Evolutionary conservation across 2,797 vertebrate genomes (phyloP), one percentile per base, ranked within the genome.

Genomic region (Tragopan temminckii): DNA sequence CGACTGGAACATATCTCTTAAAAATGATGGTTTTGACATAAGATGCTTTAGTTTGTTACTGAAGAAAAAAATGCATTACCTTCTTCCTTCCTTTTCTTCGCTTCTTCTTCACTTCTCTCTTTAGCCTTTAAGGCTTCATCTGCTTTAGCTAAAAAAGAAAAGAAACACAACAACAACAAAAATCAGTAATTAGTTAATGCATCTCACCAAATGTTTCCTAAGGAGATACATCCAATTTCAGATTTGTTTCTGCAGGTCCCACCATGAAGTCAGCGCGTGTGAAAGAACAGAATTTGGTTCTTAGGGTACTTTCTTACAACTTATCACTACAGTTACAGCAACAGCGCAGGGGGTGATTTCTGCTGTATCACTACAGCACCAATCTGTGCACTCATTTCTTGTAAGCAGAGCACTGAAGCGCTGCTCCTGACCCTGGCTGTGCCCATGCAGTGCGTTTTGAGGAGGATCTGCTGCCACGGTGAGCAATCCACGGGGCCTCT

Each of bases 61-160:
- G 9, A n/a, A 91, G 35, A 15, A 57, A 23, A 18, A 33, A 35
- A 12, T 5, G 8, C 31, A 74, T 98, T 97, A 99, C 99, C 99
- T 97, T 99, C 98, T 50, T 99, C 98, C 90, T 98, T 98, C 86
- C 98, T 98, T 96, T 98, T 99, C 88, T 97, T 98, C 12, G 98
- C 98, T 94, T 99, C 99, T 77, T 99, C 98, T 83, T 99, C 99
- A 93, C 98, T 98, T 95, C 98, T 99, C 93, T 99, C 98, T 97
- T 99, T 99, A 89, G 98, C 99, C 96, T 98, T 99, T 89, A 99
- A 90, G 2, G 97, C 98, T 97, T 99, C 99, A 48, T 99, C 99
- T 19, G 99, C 99, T 98, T 99, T 99, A 52, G 99, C 99, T 99
- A 33, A 31, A 96, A 96, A 97, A 74, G 45, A 71, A 42, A 61